phyloP scores from a whole-genome alignment of 1,140 invertebrate species.

The Homalodisca vitripennis region DNA sequence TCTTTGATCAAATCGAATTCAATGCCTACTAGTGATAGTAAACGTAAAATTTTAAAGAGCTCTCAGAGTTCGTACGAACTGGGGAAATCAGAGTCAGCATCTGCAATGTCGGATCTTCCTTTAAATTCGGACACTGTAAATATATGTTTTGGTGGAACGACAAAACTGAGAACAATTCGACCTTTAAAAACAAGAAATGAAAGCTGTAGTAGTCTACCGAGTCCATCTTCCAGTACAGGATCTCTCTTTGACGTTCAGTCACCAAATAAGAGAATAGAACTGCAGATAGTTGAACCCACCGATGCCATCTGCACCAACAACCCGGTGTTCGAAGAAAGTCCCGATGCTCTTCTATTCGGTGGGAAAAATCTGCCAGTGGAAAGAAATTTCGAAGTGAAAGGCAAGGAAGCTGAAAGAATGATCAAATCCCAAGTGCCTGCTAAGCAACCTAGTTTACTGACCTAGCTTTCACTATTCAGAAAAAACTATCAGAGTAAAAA shows the following conservation, averaged over 20 bases:
- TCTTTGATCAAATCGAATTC: constrained; percentile 47
- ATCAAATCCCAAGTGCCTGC: constrained; percentile 36
- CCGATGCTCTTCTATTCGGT: constrained; percentile 27
- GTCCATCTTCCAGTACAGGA: constrained; percentile 27
- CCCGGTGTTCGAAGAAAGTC: constrained; percentile 30
- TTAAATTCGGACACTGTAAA: constrained; percentile 61
- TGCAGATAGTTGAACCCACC: constrained; percentile 32
- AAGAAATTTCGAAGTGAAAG: constrained; percentile 31
- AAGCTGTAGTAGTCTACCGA: constrained; percentile 22
- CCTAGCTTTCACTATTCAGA: not conserved
- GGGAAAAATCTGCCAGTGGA: not conserved
- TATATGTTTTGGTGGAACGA: constrained; percentile 64
- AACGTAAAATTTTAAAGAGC: constrained; percentile 55
- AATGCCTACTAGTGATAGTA: constrained; percentile 52
- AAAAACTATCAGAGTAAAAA: no score
- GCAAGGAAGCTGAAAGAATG: constrained; percentile 34
- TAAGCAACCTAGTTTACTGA: constrained; percentile 19
- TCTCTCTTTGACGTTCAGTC: constrained; percentile 1
- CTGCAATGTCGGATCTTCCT: constrained; percentile 49
- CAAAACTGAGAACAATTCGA: constrained; percentile 61
- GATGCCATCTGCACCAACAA: constrained; percentile 29
- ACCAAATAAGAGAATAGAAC: constrained; percentile 30
- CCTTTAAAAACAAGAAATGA: constrained; percentile 37
- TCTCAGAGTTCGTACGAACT: constrained; percentile 49
- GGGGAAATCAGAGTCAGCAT: constrained; percentile 45